These are phyloP conservation scores for Zoanthus sansibaricus DNA, from an alignment of 92 coral and sea anemone genomes.

Conservation along the genomic window DNA sequence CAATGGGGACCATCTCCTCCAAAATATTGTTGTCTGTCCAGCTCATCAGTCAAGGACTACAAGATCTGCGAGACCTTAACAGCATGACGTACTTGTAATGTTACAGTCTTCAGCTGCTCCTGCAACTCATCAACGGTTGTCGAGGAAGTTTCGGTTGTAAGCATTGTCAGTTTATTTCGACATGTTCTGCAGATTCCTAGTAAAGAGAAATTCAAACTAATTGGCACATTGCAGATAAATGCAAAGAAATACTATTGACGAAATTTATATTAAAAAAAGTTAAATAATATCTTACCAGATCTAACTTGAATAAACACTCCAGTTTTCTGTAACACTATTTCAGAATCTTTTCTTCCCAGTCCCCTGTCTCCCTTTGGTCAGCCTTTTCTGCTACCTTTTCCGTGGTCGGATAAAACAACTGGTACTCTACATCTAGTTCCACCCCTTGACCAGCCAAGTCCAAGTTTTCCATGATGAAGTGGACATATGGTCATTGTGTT, in stretches of 20 bases:
- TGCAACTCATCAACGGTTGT: slow-evolving; percentile 33
- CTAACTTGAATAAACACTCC: slow-evolving; percentile 70
- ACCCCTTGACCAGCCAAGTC: no score
- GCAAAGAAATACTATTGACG: background rate
- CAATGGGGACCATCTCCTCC: no score
- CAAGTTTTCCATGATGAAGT: no score
- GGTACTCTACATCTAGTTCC: no score
- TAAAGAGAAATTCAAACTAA: slow-evolving; percentile 15
- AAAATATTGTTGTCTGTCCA: no score
- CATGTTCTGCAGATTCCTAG: slow-evolving; percentile 52
- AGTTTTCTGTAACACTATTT: slow-evolving; percentile 42
- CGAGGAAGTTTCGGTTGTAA: slow-evolving; percentile 31
- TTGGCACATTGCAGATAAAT: slow-evolving; percentile 32
- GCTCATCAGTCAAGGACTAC: no score
- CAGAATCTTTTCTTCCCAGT: slow-evolving; percentile 49
- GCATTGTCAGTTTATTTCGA: slow-evolving; percentile 32
- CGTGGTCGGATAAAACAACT: background rate
- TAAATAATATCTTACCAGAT: slow-evolving; percentile 54
- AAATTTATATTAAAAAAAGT: background rate
- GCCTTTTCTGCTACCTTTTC: slow-evolving; percentile 32
- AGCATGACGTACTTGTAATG: no score
- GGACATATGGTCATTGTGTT: no score
- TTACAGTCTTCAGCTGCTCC: background rate
- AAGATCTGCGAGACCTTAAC: no score
- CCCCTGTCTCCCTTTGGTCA: slow-evolving; percentile 76